These are phyloP conservation scores for Plebejus anna DNA, from an alignment of 2,888 invertebrate genomes.

Conservation along the genomic window DNA sequence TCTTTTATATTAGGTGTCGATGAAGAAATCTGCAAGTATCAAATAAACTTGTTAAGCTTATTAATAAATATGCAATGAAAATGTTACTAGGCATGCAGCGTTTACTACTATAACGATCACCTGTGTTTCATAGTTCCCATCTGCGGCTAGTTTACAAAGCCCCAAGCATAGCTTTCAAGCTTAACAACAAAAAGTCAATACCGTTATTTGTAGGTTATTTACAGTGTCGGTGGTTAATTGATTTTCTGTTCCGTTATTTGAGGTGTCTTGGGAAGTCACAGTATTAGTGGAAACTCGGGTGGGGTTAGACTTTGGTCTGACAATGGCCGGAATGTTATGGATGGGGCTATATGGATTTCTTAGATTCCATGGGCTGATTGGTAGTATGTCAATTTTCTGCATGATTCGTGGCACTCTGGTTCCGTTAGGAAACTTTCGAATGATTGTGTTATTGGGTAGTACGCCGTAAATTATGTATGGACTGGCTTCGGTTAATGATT, in stretches of 20 bases:
- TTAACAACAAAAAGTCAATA: conserved; percentile 76
- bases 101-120: conserved; percentile 49
- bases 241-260: conserved; percentile 80
- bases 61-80: conserved; percentile 54
- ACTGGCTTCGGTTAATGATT: conserved; percentile 83
- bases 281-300: conserved; percentile 84
- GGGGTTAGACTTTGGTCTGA: conserved; percentile 79
- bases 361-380: conserved; percentile 80
- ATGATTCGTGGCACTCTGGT: conserved; percentile 85
- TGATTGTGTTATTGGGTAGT: conserved; percentile 88
- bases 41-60: conserved; percentile 69
- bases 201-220: conserved; percentile 78
- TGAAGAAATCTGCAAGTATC: conserved; percentile 76
- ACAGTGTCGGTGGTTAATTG: conserved; percentile 76
- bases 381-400: conserved; percentile 80
- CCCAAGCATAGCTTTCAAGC: conserved; percentile 72
- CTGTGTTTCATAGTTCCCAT: conserved; percentile 44
- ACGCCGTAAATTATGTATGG: conserved; percentile 88
- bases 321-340: conserved; percentile 79
- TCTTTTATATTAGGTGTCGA: conserved; percentile 75
- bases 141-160: conserved; percentile 54
- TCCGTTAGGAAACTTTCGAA: conserved; percentile 89
- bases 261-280: conserved; percentile 78
- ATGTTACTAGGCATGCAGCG: conserved; percentile 61
- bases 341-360: conserved; percentile 81